A percentile compares a stretch with the other conserved stretches of the same genome.
Evolutionary conservation across 2,888 invertebrate species (phyloP).

Genomic region (Macroteleia sp.): DNA sequence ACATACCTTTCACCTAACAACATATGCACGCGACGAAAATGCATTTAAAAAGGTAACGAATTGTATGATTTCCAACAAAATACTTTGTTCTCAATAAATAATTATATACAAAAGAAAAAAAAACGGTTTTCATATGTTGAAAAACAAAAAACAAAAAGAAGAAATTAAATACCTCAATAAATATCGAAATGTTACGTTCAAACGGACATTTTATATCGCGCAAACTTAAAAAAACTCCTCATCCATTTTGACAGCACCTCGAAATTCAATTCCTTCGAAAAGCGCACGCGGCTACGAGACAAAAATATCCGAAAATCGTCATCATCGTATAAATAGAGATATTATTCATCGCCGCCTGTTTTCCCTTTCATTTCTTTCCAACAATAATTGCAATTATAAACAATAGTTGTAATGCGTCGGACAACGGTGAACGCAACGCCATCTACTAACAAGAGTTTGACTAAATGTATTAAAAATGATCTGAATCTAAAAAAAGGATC

Average conservation of each 20-base stretch:
- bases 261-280: constrained; percentile 36
- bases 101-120: constrained; percentile 38
- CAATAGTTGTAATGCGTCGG: not conserved
- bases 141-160: not conserved
- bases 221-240: not conserved
- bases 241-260: constrained; percentile 41
- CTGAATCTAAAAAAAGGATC: not conserved
- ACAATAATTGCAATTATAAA: constrained; percentile 39
- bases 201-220: constrained; percentile 1
- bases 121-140: not conserved
- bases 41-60: constrained; percentile 13
- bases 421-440: not conserved
- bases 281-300: constrained; percentile 33
- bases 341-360: constrained; percentile 13
- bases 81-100: constrained; percentile 47
- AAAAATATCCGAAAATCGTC: constrained; percentile 47
- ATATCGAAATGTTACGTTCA: constrained; percentile 18
- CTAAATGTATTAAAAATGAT: constrained; percentile 2
- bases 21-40: constrained; percentile 5
- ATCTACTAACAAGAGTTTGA: not conserved
- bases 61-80: constrained; percentile 10
- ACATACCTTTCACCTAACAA: not conserved
- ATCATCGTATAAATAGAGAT: constrained; percentile 26
- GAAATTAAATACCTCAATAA: constrained; percentile 35
- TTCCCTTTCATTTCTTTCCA: not conserved